Percentiles rank a stretch among this genome's conserved stretches.
Evolutionary conservation across 2,797 vertebrate species (phyloP).

Genomic region (Acrossocheilus wenchowensis): DNA sequence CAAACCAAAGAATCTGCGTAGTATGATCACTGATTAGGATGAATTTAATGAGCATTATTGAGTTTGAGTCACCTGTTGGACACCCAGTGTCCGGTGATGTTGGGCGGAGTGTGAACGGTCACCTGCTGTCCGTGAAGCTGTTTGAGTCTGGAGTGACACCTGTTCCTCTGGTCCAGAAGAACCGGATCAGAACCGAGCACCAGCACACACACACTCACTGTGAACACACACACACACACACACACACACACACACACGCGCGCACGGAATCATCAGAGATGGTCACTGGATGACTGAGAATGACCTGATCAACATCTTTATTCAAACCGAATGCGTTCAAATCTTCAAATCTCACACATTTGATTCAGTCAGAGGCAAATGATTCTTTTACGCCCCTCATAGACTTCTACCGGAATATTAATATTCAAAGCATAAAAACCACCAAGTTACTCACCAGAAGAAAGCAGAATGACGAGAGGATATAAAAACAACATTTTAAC

Average conservation of each 20-base stretch:
- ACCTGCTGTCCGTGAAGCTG: constrained; percentile 85
- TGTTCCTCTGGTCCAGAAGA: constrained; percentile 80
- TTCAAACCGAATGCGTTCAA: background rate
- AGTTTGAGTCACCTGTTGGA: constrained; percentile 78
- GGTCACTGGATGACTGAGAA: background rate
- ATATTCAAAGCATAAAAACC: background rate
- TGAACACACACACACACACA: background rate
- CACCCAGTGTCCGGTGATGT: constrained; percentile 87
- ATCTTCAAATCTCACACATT: background rate
- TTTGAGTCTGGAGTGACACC: constrained; percentile 86
- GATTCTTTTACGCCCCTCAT: background rate
- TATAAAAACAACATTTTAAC: background rate
- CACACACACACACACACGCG: background rate
- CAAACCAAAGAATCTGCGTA: too few species aligned
- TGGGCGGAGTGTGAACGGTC: constrained; percentile 86
- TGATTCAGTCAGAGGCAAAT: background rate
- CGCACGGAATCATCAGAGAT: background rate
- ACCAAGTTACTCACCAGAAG: constrained; percentile 20
- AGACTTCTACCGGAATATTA: background rate
- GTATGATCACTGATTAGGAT: too few species aligned
- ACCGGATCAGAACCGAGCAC: constrained; percentile 76
- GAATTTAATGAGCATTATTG: background rate
- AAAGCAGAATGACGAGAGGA: background rate
- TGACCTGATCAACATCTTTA: background rate
- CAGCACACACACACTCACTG: constrained; percentile 75